Conservation (phyloP, 2,797 vertebrate species). For the Anniella stebbinsi region DNA sequence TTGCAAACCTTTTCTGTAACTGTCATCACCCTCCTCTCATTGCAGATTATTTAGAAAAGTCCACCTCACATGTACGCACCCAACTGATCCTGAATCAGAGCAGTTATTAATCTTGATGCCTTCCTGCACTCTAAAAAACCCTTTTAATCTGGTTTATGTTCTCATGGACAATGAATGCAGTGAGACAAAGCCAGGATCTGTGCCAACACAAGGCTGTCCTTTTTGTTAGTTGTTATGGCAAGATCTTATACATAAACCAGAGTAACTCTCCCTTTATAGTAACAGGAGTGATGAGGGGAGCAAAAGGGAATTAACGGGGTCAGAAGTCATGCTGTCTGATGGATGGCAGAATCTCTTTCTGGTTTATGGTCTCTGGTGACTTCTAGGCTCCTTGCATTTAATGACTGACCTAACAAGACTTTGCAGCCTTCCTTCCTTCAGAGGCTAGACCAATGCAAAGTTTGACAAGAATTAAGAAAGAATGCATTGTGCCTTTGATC, state of each 20-base stretch:
- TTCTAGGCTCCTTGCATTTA: slow-evolving; percentile 67
- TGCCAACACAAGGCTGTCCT: slow-evolving; percentile 68
- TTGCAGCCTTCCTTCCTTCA: slow-evolving; percentile 56
- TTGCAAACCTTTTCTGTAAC: neutral
- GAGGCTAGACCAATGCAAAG: slow-evolving; percentile 65
- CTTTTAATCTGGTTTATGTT: slow-evolving; percentile 75
- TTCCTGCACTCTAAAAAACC: slow-evolving; percentile 71
- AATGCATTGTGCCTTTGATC: slow-evolving; percentile 70
- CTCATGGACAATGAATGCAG: slow-evolving; percentile 72
- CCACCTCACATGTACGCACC: slow-evolving; percentile 60
- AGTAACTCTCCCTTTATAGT: slow-evolving; percentile 53
- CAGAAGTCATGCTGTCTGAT: slow-evolving; percentile 43
- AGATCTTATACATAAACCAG: slow-evolving; percentile 62
- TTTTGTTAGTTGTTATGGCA: slow-evolving; percentile 66
- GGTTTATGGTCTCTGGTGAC: slow-evolving; percentile 58
- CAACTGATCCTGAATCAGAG: slow-evolving; percentile 72
- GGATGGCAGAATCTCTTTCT: slow-evolving; percentile 55
- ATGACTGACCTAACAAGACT: slow-evolving; percentile 65
- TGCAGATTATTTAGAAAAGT: slow-evolving; percentile 63
- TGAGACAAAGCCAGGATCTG: slow-evolving; percentile 73
- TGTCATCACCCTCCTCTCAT: slow-evolving; percentile 14
- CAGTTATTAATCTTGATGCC: slow-evolving; percentile 73
- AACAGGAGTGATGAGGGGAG: slow-evolving; percentile 50
- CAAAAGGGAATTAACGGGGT: slow-evolving; percentile 57
- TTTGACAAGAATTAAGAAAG: slow-evolving; percentile 69